Evolutionary conservation across 1,140 invertebrate species (phyloP).

Genomic region (Linepithema humile): DNA sequence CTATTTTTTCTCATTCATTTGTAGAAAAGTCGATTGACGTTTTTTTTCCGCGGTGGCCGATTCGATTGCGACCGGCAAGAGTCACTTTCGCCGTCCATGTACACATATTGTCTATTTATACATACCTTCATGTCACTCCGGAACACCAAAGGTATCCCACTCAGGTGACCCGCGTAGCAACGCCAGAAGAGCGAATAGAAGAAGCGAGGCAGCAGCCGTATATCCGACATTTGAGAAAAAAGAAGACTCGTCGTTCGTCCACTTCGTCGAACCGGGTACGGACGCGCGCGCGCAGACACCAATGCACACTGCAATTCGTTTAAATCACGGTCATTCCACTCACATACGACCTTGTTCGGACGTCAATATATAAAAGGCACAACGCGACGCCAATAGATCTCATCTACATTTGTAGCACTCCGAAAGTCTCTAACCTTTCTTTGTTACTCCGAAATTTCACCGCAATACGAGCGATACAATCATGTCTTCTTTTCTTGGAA

Average conservation of each 20-base stretch:
- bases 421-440: too few species aligned
- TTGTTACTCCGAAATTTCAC: too few species aligned
- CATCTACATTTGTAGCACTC: not conserved
- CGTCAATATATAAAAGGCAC: not conserved
- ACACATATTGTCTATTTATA: conserved; percentile 9
- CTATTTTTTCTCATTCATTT: too few species aligned
- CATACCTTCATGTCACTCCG: conserved; percentile 4
- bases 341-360: not conserved
- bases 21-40: too few species aligned
- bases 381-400: not conserved
- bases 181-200: not conserved
- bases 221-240: not conserved
- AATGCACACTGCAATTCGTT: conserved; percentile 1
- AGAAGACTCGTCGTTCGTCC: not conserved
- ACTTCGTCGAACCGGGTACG: not conserved
- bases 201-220: not conserved
- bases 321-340: conserved; percentile 32
- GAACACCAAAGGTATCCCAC: not conserved
- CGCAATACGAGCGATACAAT: too few species aligned
- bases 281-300: not conserved
- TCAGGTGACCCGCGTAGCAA: not conserved
- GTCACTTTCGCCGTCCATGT: too few species aligned
- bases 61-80: too few species aligned
- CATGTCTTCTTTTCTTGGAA: too few species aligned
- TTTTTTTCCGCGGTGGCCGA: too few species aligned